Evolutionary conservation across 2,797 vertebrate species (phyloP).

Genomic region (Pantherophis vulpinus): DNA sequence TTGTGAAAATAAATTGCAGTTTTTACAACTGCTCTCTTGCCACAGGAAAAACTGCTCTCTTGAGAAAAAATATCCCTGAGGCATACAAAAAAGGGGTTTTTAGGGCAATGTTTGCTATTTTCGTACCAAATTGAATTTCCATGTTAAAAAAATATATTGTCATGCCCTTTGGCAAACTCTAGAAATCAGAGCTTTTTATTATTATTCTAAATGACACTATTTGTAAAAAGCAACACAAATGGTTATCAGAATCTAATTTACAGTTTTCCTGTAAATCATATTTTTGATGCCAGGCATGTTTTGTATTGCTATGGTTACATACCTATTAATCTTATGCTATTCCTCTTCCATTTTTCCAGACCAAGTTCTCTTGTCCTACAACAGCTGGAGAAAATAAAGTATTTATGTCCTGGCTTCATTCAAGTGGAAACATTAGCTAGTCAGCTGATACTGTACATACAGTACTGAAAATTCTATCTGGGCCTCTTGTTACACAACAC

Average conservation of each 20-base stretch:
- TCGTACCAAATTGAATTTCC: constrained; percentile 19
- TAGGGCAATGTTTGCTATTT: constrained; percentile 37
- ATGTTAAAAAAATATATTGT: constrained; percentile 24
- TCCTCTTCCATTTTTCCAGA: background rate
- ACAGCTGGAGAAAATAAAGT: background rate
- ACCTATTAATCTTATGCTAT: background rate
- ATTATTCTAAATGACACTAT: constrained; percentile 31
- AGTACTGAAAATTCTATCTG: background rate
- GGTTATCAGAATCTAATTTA: background rate
- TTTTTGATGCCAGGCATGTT: background rate
- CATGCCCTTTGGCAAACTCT: background rate
- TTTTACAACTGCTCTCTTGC: constrained; percentile 19
- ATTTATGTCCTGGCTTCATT: background rate
- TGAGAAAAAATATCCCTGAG: constrained; percentile 37
- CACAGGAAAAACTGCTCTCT: background rate
- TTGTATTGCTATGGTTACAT: background rate
- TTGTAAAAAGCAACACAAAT: constrained; percentile 28
- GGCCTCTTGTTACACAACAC: background rate
- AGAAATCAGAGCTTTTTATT: background rate
- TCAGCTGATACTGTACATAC: background rate
- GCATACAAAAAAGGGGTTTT: constrained; percentile 24
- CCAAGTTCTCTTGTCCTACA: background rate
- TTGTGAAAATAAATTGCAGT: constrained; percentile 26
- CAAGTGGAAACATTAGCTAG: background rate
- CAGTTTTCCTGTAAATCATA: background rate